Evolutionary conservation across 2,888 invertebrate genomes (phyloP).

Genomic region (Yponomeuta malinellus): DNA sequence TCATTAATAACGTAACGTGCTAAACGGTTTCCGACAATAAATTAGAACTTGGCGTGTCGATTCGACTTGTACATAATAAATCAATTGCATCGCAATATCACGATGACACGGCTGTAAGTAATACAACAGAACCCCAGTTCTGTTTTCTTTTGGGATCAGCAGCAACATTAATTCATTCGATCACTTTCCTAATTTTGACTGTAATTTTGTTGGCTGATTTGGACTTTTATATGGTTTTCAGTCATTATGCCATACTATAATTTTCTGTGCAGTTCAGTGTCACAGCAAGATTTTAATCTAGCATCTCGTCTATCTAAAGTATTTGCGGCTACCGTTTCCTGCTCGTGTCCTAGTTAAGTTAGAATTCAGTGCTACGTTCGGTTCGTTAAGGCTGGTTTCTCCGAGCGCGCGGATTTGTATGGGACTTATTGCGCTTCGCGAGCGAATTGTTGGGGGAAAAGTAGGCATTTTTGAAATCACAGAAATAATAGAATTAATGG

Average conservation of each 20-base stretch:
- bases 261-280: too few species aligned
- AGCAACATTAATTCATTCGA: neutral
- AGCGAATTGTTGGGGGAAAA: too few species aligned
- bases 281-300: neutral
- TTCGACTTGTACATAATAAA: constrained; percentile 11
- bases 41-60: neutral
- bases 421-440: too few species aligned
- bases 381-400: neutral
- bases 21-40: neutral
- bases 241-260: too few species aligned
- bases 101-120: constrained; percentile 3
- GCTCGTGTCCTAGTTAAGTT: neutral
- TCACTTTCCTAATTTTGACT: neutral
- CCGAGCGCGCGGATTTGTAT: too few species aligned
- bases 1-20: neutral
- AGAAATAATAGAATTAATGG: too few species aligned
- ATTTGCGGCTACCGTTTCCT: neutral
- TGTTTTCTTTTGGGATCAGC: neutral
- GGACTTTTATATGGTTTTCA: neutral
- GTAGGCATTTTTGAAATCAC: too few species aligned
- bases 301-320: neutral
- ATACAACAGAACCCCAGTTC: neutral
- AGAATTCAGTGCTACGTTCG: neutral
- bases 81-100: constrained; percentile 8
- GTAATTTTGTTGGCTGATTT: neutral